Evolutionary conservation across 1,140 invertebrate genomes (phyloP).

Genomic region (Belonocnema kinseyi): DNA sequence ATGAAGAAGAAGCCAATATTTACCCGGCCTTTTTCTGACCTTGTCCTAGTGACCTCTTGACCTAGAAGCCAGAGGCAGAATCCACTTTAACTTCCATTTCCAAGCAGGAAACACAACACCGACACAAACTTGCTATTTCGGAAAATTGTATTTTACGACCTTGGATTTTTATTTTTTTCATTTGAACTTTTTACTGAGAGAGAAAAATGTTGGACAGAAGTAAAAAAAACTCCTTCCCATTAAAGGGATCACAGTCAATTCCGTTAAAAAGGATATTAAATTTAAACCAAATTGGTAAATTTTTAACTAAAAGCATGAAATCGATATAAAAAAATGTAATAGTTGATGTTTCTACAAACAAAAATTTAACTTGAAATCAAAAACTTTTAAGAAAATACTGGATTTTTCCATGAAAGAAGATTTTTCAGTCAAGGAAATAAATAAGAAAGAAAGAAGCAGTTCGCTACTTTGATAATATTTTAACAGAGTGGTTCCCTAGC

Average conservation of each 20-base stretch:
- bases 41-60: constrained; percentile 67
- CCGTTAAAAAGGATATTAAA: no score
- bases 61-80: constrained; percentile 42
- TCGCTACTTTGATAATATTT: background rate
- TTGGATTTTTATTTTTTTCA: background rate
- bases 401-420: no score
- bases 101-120: background rate
- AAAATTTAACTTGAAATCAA: no score
- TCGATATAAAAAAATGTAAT: no score
- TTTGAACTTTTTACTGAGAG: background rate
- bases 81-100: background rate
- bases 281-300: no score
- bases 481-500: background rate
- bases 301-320: no score
- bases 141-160: constrained; percentile 13
- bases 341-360: no score
- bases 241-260: no score
- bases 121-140: background rate
- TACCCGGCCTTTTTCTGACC: constrained; percentile 46
- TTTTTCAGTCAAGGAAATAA: no score
- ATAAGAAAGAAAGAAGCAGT: background rate
- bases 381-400: no score
- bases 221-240: no score
- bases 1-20: background rate
- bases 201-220: background rate